phyloP scores from a whole-genome alignment of 2,888 invertebrate species.

The Eledone cirrhosa region DNA sequence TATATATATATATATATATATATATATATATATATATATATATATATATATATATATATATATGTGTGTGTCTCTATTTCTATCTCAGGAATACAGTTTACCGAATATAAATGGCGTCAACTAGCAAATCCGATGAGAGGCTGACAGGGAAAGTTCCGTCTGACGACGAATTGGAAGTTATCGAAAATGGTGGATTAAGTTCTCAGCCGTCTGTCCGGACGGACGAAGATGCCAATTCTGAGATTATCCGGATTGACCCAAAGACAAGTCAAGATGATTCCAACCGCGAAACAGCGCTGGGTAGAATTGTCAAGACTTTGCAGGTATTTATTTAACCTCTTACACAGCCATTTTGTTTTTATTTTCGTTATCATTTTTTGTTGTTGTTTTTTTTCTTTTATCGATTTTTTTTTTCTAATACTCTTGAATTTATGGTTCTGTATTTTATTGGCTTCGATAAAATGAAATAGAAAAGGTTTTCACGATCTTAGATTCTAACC shows the following conservation, averaged over 20 bases:
- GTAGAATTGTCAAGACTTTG: constrained; percentile 53
- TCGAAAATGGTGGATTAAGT: constrained; percentile 60
- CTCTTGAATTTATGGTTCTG: too few relatives aligned
- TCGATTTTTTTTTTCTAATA: too few relatives aligned
- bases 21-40: background rate
- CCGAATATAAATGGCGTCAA: constrained; percentile 33
- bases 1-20: too few relatives aligned
- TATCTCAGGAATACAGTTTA: background rate
- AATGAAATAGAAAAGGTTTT: too few relatives aligned
- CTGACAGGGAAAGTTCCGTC: constrained; percentile 42
- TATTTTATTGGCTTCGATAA: too few relatives aligned
- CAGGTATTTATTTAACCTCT: constrained; percentile 43
- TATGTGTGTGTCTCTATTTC: background rate
- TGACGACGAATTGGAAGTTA: constrained; percentile 48
- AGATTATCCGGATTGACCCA: constrained; percentile 60
- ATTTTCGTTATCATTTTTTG: too few relatives aligned
- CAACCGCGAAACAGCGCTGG: constrained; percentile 43
- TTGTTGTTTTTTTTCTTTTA: background rate
- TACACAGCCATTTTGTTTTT: background rate
- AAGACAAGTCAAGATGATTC: constrained; percentile 45
- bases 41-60: too few relatives aligned
- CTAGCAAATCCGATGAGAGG: constrained; percentile 40
- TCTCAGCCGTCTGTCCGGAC: constrained; percentile 52
- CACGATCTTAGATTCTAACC: too few relatives aligned
- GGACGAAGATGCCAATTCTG: constrained; percentile 59